Evolutionary conservation across 2,888 invertebrate species (phyloP).

Genomic region (Hedychridium roseum): DNA sequence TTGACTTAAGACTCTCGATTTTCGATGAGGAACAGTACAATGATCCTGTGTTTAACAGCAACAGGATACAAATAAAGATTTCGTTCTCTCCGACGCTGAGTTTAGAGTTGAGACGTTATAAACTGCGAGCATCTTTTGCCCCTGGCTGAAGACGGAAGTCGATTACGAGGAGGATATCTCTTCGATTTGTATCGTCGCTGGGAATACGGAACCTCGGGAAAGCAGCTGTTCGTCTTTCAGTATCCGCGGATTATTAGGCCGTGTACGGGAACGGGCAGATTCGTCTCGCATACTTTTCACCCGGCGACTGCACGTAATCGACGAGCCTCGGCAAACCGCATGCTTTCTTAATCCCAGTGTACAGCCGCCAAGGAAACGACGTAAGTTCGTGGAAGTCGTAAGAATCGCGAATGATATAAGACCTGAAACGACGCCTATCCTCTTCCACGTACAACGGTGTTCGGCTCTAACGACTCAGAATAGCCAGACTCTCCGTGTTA

Average conservation of each 20-base stretch:
- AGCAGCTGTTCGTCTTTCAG: no score
- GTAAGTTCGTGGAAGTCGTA: slow-evolving; percentile 36
- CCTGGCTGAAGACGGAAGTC: neutral
- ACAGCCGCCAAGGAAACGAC: slow-evolving; percentile 23
- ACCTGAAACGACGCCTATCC: slow-evolving; percentile 5
- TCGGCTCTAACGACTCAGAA: slow-evolving; percentile 21
- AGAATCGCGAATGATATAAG: slow-evolving; percentile 32
- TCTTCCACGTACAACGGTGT: slow-evolving; percentile 5
- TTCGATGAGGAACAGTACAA: no score
- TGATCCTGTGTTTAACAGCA: no score
- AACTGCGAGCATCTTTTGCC: neutral
- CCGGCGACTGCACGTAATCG: neutral
- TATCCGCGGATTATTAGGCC: no score
- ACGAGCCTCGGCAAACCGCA: slow-evolving; percentile 2
- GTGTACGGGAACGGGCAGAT: neutral
- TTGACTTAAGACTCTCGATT: no score
- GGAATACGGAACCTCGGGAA: no score
- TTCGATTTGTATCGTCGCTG: neutral
- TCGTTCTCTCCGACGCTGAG: no score
- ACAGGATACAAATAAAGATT: no score
- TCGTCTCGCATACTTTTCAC: neutral
- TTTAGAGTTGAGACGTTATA: no score
- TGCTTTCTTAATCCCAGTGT: slow-evolving; percentile 16
- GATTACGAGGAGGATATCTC: neutral
- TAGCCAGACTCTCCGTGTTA: no score